Conservation (phyloP, 2,888 invertebrate species). For the Macrosoma leucophasiata region DNA sequence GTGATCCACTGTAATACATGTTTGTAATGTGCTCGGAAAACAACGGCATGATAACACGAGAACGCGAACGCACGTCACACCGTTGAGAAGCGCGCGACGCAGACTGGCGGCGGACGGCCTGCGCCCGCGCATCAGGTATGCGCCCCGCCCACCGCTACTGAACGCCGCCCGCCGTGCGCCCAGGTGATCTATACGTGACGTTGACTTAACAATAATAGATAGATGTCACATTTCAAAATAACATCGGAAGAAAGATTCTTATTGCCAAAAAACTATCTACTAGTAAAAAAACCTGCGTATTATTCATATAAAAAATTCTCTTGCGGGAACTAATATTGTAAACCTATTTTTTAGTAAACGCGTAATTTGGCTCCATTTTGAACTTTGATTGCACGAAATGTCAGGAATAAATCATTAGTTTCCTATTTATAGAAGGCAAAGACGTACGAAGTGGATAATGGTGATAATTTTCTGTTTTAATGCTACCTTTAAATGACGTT, state of each 20-base stretch:
- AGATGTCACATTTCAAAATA: constrained; percentile 16
- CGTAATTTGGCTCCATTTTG: too few species aligned
- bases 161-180: constrained; percentile 32
- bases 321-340: too few species aligned
- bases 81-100: constrained; percentile 41
- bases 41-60: constrained; percentile 75
- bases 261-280: too few species aligned
- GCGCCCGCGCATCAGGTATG: constrained; percentile 37
- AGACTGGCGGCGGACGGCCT: constrained; percentile 40
- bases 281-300: too few species aligned
- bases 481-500: too few species aligned
- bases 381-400: too few species aligned
- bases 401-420: too few species aligned
- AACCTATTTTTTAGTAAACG: too few species aligned
- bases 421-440: too few species aligned
- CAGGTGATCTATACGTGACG: constrained; percentile 67
- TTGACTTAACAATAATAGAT: constrained; percentile 56
- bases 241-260: constrained; percentile 40
- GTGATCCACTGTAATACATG: constrained; percentile 69
- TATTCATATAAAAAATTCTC: too few species aligned
- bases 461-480: too few species aligned
- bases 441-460: too few species aligned
- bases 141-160: constrained; percentile 37
- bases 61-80: constrained; percentile 39
- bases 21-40: constrained; percentile 81